Evolutionary conservation across 2,113 vertebrate species (phyloP).

Genomic region (Piprites chloris): DNA sequence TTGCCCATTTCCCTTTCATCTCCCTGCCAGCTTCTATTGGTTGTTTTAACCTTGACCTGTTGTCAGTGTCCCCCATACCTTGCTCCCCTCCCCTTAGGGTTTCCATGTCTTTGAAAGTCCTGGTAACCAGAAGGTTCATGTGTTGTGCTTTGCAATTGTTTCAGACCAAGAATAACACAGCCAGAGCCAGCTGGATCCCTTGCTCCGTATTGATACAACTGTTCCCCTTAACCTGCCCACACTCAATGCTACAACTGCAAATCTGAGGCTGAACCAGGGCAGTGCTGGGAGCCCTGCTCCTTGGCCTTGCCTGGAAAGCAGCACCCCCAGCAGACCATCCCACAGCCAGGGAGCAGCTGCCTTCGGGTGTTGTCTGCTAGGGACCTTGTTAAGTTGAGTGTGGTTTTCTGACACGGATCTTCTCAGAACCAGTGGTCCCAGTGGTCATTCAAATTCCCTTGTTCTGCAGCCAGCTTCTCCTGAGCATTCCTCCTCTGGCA

Average conservation of each 20-base stretch:
- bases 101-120: constrained; percentile 27
- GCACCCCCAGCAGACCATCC: neutral
- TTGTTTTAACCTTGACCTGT: neutral
- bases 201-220: constrained; percentile 45
- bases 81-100: neutral
- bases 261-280: neutral
- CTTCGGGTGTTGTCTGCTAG: neutral
- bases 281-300: neutral
- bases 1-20: neutral
- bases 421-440: neutral
- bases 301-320: neutral
- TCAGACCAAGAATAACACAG: constrained; percentile 63
- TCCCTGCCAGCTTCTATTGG: neutral
- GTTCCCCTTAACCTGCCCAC: constrained; percentile 48
- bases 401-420: neutral
- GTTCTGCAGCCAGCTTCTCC: neutral
- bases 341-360: neutral
- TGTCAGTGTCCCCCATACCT: neutral
- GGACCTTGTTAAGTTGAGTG: neutral
- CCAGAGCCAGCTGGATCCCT: constrained; percentile 51
- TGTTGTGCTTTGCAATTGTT: constrained; percentile 33
- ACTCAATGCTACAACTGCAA: constrained; percentile 39
- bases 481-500: neutral
- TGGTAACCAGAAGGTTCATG: constrained; percentile 54
- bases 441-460: neutral